A percentile compares a stretch with the other conserved stretches of the same genome.
Conservation (phyloP, 2,888 invertebrate species). For the Desoria tigrina region DNA sequence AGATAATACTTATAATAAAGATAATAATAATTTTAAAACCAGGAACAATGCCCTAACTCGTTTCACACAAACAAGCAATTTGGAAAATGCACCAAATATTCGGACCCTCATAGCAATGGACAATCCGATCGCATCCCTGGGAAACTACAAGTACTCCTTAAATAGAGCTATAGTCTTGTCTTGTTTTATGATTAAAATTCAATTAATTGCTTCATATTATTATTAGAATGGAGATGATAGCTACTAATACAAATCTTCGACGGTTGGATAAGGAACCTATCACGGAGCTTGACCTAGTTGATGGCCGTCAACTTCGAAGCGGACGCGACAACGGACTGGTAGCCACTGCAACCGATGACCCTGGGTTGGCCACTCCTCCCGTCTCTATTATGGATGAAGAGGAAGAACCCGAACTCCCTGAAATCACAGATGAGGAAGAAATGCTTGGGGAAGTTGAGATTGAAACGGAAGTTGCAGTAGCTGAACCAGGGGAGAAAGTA, state of each 20-base stretch:
- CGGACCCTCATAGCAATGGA: conserved; percentile 29
- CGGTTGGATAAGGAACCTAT: conserved; percentile 35
- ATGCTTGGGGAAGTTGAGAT: no score
- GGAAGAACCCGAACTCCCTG: neutral
- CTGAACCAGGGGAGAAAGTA: no score
- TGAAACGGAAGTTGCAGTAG: no score
- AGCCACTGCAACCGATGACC: conserved; percentile 28
- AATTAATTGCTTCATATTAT: neutral
- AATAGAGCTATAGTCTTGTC: no score
- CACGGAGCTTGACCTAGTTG: conserved; percentile 31
- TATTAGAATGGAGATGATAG: conserved; percentile 29
- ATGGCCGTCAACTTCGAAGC: conserved; percentile 29
- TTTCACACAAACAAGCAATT: conserved; percentile 31
- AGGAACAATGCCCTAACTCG: conserved; percentile 23
- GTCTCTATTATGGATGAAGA: neutral
- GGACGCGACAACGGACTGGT: conserved; percentile 30
- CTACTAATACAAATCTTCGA: conserved; percentile 28
- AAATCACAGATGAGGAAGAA: neutral
- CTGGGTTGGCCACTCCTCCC: neutral
- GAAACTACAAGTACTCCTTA: conserved; percentile 30
- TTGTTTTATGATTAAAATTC: neutral
- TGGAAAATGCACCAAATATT: conserved; percentile 32
- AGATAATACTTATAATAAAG: neutral
- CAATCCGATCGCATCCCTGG: conserved; percentile 28
- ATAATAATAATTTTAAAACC: conserved; percentile 1